These are phyloP conservation scores for Pseudoips prasinana DNA, from an alignment of 2,888 invertebrate species.

Conservation along the genomic window DNA sequence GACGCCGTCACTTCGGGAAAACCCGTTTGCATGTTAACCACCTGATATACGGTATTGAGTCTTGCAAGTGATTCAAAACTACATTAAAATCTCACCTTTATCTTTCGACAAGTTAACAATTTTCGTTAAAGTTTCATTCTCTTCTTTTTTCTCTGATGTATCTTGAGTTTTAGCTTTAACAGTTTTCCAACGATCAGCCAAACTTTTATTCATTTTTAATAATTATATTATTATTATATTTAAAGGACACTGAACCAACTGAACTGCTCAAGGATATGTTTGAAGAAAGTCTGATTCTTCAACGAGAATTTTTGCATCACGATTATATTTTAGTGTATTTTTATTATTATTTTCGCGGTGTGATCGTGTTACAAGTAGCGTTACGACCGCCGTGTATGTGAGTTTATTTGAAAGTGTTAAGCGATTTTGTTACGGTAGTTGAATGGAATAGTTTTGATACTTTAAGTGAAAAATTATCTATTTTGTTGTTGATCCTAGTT, in stretches of 20 bases:
- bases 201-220: slow-evolving; percentile 50
- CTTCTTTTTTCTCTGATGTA: slow-evolving; percentile 30
- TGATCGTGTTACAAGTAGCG: slow-evolving; percentile 16
- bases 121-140: slow-evolving; percentile 44
- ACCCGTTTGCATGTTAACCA: too few species aligned
- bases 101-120: slow-evolving; percentile 52
- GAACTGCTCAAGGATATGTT: too few species aligned
- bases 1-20: too few species aligned
- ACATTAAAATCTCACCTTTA: slow-evolving; percentile 49
- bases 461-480: too few species aligned
- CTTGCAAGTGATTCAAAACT: slow-evolving; percentile 20
- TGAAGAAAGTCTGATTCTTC: not conserved
- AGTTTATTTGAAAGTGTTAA: slow-evolving; percentile 40
- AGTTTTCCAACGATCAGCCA: slow-evolving; percentile 61
- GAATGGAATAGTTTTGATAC: slow-evolving; percentile 35
- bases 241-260: too few species aligned
- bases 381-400: slow-evolving; percentile 22
- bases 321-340: slow-evolving; percentile 3
- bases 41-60: slow-evolving; percentile 18
- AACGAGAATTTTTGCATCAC: slow-evolving; percentile 22
- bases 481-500: too few species aligned
- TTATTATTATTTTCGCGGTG: slow-evolving; percentile 8
- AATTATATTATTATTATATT: slow-evolving; percentile 10
- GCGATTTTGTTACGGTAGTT: slow-evolving; percentile 34
- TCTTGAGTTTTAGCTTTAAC: slow-evolving; percentile 52